Conservation (phyloP, 1,140 invertebrate genomes). For the Doryteuthis pealeii region DNA sequence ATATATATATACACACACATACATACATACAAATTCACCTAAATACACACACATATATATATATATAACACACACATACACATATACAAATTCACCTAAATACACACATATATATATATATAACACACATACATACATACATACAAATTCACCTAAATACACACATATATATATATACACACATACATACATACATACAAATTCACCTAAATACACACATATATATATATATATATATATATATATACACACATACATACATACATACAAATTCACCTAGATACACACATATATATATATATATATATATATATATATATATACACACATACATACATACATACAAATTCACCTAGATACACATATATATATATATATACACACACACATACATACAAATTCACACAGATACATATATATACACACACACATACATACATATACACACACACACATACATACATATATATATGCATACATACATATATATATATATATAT, state of each 20-base stretch:
- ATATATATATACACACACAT: background rate
- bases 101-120: background rate
- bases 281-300: too few species aligned
- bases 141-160: background rate
- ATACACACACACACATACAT: background rate
- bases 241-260: too few species aligned
- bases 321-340: background rate
- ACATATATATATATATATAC: conserved; percentile 3
- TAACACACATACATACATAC: background rate
- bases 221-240: too few species aligned
- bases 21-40: background rate
- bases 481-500: conserved; percentile 16
- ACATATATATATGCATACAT: background rate
- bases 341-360: background rate
- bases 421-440: background rate
- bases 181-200: too few species aligned
- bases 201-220: too few species aligned
- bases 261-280: too few species aligned
- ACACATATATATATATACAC: too few species aligned
- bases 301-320: too few species aligned
- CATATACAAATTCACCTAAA: background rate
- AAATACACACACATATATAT: background rate
- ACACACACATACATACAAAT: background rate
- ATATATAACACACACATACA: background rate
- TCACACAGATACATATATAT: background rate